These are phyloP conservation scores for Micropoecilia bifurca DNA, from an alignment of 2,797 vertebrate genomes.

Conservation along the genomic window DNA sequence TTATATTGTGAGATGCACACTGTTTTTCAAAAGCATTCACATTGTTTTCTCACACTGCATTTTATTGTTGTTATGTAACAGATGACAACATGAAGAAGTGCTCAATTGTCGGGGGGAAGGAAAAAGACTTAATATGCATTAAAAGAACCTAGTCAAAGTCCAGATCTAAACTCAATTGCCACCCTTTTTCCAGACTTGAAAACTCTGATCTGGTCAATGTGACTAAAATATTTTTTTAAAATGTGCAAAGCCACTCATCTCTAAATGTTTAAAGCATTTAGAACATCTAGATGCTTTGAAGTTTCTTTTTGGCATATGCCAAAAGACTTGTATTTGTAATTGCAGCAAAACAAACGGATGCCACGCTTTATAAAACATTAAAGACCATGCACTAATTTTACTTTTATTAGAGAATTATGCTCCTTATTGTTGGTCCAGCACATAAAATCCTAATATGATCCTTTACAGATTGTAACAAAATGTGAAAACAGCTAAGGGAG, in stretches of 20 bases:
- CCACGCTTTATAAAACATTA: neutral
- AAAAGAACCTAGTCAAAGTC: neutral
- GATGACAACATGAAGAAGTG: neutral
- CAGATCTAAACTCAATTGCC: neutral
- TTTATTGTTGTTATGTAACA: neutral
- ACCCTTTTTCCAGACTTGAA: neutral
- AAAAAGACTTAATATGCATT: too few species aligned
- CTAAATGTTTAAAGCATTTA: neutral
- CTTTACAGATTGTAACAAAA: neutral
- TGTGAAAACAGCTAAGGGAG: neutral
- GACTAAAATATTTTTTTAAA: neutral
- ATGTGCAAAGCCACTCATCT: neutral
- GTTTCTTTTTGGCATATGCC: too few species aligned
- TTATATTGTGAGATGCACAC: neutral
- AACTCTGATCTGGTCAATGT: neutral
- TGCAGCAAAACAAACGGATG: neutral
- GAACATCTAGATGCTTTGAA: neutral
- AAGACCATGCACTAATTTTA: neutral
- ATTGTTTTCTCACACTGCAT: neutral
- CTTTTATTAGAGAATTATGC: neutral
- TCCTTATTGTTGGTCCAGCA: neutral
- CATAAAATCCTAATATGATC: neutral
- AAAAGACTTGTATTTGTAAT: neutral
- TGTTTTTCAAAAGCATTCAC: neutral
- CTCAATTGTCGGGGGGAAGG: neutral